Conservation (phyloP, 2,113 vertebrate genomes). For the cat (Felis catus) region DNA sequence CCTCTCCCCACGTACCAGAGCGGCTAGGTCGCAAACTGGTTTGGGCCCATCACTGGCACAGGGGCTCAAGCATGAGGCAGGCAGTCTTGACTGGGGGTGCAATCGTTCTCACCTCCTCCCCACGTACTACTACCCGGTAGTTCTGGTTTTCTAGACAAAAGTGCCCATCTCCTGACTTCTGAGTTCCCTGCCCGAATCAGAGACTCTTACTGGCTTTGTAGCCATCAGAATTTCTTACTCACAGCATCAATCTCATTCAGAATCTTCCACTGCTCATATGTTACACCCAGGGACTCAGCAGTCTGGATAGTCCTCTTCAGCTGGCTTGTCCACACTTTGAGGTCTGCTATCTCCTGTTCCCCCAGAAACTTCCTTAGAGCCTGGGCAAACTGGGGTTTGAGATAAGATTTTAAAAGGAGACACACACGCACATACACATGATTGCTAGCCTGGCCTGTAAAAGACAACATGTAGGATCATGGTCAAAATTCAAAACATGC, state of each 20-base stretch:
- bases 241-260: slow-evolving; percentile 98
- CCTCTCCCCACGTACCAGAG: not conserved
- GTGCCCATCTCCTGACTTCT: not conserved
- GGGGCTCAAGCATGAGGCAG: not conserved
- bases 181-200: not conserved
- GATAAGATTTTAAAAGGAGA: not conserved
- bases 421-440: not conserved
- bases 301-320: slow-evolving; percentile 98
- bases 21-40: not conserved
- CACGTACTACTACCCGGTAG: not conserved
- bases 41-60: not conserved
- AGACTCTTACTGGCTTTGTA: not conserved
- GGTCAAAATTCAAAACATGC: not conserved
- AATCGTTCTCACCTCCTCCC: not conserved
- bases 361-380: slow-evolving; percentile 91
- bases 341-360: slow-evolving; percentile 91
- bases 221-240: slow-evolving; percentile 75
- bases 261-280: slow-evolving; percentile 99
- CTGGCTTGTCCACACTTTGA: slow-evolving; percentile 99
- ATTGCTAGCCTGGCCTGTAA: not conserved
- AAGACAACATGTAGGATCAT: not conserved
- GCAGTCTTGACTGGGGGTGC: not conserved
- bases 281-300: slow-evolving; percentile 92
- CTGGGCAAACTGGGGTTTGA: slow-evolving; percentile 88
- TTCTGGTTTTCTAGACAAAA: not conserved